Conservation (phyloP, 2,113 vertebrate species). For the Merops nubicus region DNA sequence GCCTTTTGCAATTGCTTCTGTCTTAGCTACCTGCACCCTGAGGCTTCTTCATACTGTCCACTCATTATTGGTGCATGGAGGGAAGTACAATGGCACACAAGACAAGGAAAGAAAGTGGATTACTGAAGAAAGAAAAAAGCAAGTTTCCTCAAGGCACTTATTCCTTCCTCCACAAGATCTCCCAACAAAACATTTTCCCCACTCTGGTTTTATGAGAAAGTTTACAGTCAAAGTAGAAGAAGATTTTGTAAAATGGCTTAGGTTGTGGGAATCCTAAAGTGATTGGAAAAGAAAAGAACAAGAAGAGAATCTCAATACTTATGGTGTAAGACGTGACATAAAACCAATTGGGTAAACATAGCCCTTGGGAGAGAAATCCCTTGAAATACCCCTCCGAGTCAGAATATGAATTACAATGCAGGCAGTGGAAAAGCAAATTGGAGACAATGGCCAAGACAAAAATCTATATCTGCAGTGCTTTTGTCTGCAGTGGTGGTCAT, state of each 20-base stretch:
- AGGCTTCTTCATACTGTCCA: not conserved
- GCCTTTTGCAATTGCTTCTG: not conserved
- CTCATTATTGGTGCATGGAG: not conserved
- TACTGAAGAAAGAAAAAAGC: not conserved
- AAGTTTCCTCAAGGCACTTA: not conserved
- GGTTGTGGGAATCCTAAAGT: not conserved
- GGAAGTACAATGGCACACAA: not conserved
- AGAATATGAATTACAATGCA: not conserved
- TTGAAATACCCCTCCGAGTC: not conserved
- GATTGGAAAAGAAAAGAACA: not conserved
- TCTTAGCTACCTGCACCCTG: not conserved
- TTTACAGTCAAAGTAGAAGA: not conserved
- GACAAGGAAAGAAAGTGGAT: not conserved
- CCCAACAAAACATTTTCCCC: not conserved
- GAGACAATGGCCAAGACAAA: not conserved
- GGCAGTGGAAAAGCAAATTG: not conserved
- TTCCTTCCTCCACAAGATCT: not conserved
- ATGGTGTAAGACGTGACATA: not conserved
- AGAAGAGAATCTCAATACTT: not conserved
- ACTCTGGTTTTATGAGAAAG: not conserved
- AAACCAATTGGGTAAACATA: not conserved
- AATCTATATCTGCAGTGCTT: not conserved
- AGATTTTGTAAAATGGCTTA: not conserved
- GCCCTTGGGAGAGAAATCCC: not conserved
- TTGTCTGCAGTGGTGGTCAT: not conserved